These are phyloP conservation scores for Diaphora mendica DNA, from an alignment of 2,888 invertebrate species.

Conservation along the genomic window DNA sequence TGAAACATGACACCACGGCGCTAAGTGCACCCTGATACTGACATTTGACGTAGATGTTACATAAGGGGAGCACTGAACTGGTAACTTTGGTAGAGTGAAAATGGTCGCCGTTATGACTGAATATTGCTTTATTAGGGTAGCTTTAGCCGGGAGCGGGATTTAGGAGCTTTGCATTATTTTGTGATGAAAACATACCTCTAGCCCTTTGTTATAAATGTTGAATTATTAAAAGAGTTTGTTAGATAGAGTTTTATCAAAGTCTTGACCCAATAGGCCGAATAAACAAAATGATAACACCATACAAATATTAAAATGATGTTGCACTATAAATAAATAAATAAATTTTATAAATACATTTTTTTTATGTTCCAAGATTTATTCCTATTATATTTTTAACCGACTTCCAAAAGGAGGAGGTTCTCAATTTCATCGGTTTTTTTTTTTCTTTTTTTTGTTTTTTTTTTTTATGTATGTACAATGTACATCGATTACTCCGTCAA, in stretches of 20 bases:
- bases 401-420: no score
- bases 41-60: conserved; percentile 36
- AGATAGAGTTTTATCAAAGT: not conserved
- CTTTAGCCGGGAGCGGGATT: conserved; percentile 5
- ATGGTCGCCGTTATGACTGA: conserved; percentile 3
- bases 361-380: not conserved
- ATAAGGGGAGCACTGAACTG: conserved; percentile 22
- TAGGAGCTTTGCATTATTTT: conserved; percentile 11
- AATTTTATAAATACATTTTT: no score
- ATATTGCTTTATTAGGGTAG: conserved; percentile 19
- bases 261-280: not conserved
- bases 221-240: not conserved
- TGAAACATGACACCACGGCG: conserved; percentile 43
- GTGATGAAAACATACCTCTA: not conserved
- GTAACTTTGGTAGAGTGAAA: conserved; percentile 16
- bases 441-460: no score
- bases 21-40: conserved; percentile 48
- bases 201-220: not conserved
- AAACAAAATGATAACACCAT: not conserved
- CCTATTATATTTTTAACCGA: not conserved
- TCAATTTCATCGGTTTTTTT: no score
- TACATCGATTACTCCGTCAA: no score
- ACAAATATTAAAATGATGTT: not conserved
- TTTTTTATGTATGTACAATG: no score
- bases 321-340: not conserved